Conservation (phyloP, 1,140 invertebrate species). For the Drosophila insularis region DNA sequence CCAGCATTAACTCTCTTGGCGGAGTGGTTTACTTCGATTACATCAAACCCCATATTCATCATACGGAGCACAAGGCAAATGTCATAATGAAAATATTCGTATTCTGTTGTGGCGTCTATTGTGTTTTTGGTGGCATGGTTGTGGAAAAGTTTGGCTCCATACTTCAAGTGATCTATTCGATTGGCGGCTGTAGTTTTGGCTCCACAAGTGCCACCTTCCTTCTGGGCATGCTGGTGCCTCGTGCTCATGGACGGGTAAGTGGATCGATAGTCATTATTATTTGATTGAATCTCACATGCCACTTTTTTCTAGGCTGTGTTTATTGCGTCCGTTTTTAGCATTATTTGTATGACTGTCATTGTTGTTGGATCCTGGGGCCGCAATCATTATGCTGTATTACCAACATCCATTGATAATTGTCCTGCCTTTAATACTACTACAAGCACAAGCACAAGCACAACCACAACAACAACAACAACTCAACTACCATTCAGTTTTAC, state of each 20-base stretch:
- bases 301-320: conserved; percentile 83
- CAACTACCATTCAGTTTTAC: conserved; percentile 1
- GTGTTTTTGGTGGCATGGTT: conserved; percentile 85
- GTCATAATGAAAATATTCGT: conserved; percentile 86
- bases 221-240: conserved; percentile 88
- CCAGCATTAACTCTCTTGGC: conserved; percentile 88
- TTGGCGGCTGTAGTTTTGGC: conserved; percentile 86
- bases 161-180: conserved; percentile 85
- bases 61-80: conserved; percentile 84
- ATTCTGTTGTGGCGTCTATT: conserved; percentile 84
- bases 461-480: neutral
- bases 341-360: conserved; percentile 88
- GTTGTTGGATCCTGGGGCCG: conserved; percentile 87
- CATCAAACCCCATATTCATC: conserved; percentile 82
- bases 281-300: neutral
- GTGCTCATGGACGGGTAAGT: conserved; percentile 85
- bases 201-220: conserved; percentile 88
- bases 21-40: conserved; percentile 91
- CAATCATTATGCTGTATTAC: conserved; percentile 78
- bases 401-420: conserved; percentile 85
- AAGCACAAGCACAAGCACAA: no score
- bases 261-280: no score
- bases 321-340: conserved; percentile 85
- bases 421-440: conserved; percentile 67
- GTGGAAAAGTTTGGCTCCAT: conserved; percentile 86